Evolutionary conservation across 2,888 invertebrate species (phyloP).

Genomic region (Epiblema foenella): DNA sequence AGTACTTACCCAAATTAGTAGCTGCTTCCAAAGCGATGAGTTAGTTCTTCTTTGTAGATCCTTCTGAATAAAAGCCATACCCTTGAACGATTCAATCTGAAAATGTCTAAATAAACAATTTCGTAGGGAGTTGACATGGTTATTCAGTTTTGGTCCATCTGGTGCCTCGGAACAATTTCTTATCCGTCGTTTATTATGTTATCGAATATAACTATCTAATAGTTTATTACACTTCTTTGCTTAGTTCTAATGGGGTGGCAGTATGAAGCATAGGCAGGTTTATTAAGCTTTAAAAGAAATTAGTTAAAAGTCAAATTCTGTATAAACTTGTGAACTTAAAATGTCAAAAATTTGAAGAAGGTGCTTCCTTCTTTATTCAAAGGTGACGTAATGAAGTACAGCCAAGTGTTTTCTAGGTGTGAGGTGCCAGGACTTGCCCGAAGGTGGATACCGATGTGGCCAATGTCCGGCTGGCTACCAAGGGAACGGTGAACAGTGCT

Average conservation of each 20-base stretch:
- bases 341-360: neutral
- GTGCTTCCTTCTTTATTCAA: neutral
- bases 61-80: too few species aligned
- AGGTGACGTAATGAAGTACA: neutral
- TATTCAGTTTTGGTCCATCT: too few species aligned
- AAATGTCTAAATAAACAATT: too few species aligned
- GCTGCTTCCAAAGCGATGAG: neutral
- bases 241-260: neutral
- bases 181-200: too few species aligned
- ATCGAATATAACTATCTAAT: too few species aligned
- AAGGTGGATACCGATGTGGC: constrained; percentile 89
- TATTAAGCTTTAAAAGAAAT: neutral
- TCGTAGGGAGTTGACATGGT: too few species aligned
- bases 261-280: neutral
- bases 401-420: constrained; percentile 59
- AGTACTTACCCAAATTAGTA: neutral
- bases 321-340: too few species aligned
- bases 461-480: constrained; percentile 93
- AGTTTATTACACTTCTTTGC: too few species aligned
- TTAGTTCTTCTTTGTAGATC: neutral
- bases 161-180: too few species aligned
- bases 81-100: too few species aligned
- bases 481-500: constrained; percentile 89
- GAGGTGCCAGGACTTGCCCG: constrained; percentile 66
- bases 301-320: neutral